Evolutionary conservation across 2,888 invertebrate genomes (phyloP), one percentile per base, ranked within the genome.

Genomic region (Thymelicus lineola): DNA sequence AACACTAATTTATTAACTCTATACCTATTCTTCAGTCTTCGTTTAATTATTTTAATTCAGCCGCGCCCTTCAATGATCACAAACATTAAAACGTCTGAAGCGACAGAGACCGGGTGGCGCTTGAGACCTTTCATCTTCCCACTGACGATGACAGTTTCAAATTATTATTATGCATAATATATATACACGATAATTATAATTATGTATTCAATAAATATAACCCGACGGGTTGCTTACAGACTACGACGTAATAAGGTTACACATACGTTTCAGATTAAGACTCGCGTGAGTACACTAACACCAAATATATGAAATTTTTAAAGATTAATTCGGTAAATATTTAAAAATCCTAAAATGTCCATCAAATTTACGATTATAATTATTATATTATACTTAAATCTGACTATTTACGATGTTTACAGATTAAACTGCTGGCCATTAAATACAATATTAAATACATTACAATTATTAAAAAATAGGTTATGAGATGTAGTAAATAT

Each of bases 1-100:
- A 88, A 88, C 88, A 88, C 87, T 88, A 90, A 89, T 87, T 28
- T 89, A 90, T 90, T 88, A 55, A 91, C 82, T 85, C 87, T 91
- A 92, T 90, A 90, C 84, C 91, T 92, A 92, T 87, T 82, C 91
- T 87, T 93, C 93, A 93, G 93, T 93, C 93, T 93, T 93, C 88
- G 84, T 90, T 91, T 90, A 87, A 87, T 91, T 90, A 91, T 89
- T 88, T 85, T 86, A 89, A 79, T 80, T 83, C 90, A 89, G 89
- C 87, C 70, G 64, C 70, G 60, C 65, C 70, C 70, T 65, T 59
- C 70, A 55, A 60, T 70, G 65, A 70, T 55, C 70, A 60, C 65
- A 65, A 60, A 60, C 60, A 60, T 61, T 71, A 65, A 65, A 72
- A 63, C 71, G 71, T 74, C 65, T 59, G 65, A 72, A 74, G 72